Evolutionary conservation across 2,797 vertebrate species (phyloP).

Genomic region (Siniperca scherzeri): DNA sequence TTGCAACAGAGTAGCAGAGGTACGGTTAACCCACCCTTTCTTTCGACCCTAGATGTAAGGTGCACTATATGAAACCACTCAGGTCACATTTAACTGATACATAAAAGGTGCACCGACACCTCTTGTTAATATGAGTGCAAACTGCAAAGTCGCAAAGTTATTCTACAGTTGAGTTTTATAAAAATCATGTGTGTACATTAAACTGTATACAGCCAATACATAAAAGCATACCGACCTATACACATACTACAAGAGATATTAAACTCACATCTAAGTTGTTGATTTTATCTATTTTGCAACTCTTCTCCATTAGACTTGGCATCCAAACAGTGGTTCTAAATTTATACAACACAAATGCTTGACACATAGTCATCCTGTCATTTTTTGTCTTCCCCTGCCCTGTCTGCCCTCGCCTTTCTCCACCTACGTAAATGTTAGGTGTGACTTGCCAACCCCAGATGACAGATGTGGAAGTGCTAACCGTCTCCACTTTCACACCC

Average conservation of each 20-base stretch:
- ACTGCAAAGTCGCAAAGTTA: no score
- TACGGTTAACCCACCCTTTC: no score
- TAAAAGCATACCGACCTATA: no score
- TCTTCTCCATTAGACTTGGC: not conserved
- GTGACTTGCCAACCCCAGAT: constrained; percentile 38
- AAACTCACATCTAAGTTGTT: not conserved
- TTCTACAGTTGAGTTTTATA: no score
- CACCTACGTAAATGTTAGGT: constrained; percentile 38
- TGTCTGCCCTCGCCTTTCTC: constrained; percentile 19
- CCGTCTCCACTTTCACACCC: constrained; percentile 59
- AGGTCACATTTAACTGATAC: no score
- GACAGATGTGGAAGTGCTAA: constrained; percentile 68
- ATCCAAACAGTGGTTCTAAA: not conserved
- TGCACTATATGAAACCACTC: no score
- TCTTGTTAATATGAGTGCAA: no score
- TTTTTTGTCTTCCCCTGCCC: not conserved
- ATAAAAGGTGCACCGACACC: no score
- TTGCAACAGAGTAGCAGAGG: no score
- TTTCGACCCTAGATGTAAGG: no score
- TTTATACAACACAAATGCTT: not conserved
- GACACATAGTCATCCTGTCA: not conserved
- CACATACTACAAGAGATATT: not conserved
- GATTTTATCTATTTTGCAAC: not conserved
- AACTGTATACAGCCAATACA: not conserved
- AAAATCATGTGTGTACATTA: not conserved